Base-by-base conservation (phyloP, 1,140 invertebrate species). In the Megalonaias nervosa region DNA sequence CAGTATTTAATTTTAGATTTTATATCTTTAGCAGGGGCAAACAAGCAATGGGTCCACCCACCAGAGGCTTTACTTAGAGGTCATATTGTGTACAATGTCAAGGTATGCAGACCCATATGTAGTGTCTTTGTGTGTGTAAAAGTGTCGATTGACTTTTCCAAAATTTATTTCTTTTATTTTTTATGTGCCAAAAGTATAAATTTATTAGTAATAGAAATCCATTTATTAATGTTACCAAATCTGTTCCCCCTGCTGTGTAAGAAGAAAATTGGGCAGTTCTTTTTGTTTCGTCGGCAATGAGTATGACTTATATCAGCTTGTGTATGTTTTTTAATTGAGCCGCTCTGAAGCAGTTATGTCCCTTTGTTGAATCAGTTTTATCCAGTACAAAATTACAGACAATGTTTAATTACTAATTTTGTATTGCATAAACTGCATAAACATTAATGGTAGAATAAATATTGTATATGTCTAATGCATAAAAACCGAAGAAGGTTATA, bases 71-170 rank as follows among this genome's bases (percentile, higher is more conserved):
- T 99, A 12, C 94, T 97, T 85, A 96, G 95, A 91, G 97, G 97
- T 72, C 97, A 98, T 88, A 97, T 98, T 81, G 96, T 96, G 60
- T 99, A 98, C 93, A 94, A 98, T 92, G 97, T 99, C 90, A 99
- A 99, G 94, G 96, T 98, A 93, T 91, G 89, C 70, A 26, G 2
- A 31, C 16, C 19, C 12, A 15, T 11, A 19, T 13, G 17, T 66
- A 55, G 62, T n/a, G 6, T 11, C 23, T 0, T 21, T 75, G 17
- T 6, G 6, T 31, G 19, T 58, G 26, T 75, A n/a, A 26, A 1
- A 11, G n/a, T 68, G 67, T 38, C 16, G 31, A 48, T 31, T 68
- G 31, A 16, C 11, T 38, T 26, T 23, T 9, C 19, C 19, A 23
- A 9, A 62, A 14, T 21, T 14, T 21, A 11, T 26, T 21, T 64